Base-by-base conservation (phyloP, 2,113 vertebrate genomes). In the Suncus etruscus region DNA sequence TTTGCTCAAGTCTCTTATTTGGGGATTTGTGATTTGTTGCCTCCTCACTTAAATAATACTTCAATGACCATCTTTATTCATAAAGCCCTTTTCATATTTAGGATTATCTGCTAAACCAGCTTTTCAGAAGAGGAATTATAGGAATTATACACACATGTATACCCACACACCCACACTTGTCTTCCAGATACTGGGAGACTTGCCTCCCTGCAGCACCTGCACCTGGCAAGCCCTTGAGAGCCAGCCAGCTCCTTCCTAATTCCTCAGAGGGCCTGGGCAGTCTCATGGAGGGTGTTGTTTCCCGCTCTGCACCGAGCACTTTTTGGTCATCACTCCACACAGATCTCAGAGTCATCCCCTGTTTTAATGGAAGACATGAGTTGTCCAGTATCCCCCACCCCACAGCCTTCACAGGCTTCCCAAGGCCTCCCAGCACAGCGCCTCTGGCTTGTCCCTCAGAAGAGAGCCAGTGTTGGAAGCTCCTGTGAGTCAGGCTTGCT, bases 311-410 rank as follows among this genome's bases (percentile, higher is more conserved):
- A 4, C 61, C 9, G 27, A 24, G 39, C 63, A 7, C 14, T 47
- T 65, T 3, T 8, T 31, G 65, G 74, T 61, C 6, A 2, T 20
- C 6, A 39, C 15, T 75, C 63, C 32, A 16, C 47, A 82, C 79
- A 66, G 8, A 77, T 12, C 50, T 87, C 32, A 12, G 48, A 75
- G 47, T 48, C 66, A 11, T n/a, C 11, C 69, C 29, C 29, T 11
- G 1, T 15, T 72, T 89, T 14, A 54, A 69, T 22, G 88, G 24
- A 58, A 31, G 11, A 80, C 47, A 69, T 11, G 25, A 80, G 83
- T 48, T 15, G 14, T 51, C 48, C 7, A 22, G 0, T 8, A 10
- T 39, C 15, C 0, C 54, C 9, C 11, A 47, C 2, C 2, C n/a
- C 48, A 15, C 51, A 54, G 51, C 51, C 51, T 54, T 12, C 54